phyloP scores from a whole-genome alignment of 2,797 vertebrate genomes.

The Sebastes taczanowskii region DNA sequence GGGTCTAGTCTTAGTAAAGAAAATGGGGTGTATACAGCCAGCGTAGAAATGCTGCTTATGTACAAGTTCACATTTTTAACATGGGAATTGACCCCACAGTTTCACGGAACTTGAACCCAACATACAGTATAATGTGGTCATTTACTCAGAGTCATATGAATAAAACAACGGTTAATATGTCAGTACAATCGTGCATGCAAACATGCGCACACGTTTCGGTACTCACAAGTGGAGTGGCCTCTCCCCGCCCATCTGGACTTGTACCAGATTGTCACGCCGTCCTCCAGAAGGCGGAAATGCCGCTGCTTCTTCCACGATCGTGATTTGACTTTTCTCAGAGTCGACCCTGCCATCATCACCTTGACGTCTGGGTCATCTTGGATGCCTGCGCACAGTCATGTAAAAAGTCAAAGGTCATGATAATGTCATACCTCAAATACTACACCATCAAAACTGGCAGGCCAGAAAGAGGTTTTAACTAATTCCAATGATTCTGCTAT shows the following conservation, averaged over 20 bases:
- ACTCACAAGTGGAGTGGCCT: slow-evolving; percentile 92
- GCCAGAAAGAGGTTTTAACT: background rate
- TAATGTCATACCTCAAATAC: background rate
- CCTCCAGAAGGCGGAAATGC: slow-evolving; percentile 91
- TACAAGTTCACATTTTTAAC: background rate
- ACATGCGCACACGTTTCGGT: background rate
- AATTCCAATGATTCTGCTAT: background rate
- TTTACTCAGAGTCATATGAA: background rate
- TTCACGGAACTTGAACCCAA: background rate
- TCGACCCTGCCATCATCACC: slow-evolving; percentile 87
- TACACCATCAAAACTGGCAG: background rate
- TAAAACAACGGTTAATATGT: background rate
- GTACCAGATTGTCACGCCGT: slow-evolving; percentile 93
- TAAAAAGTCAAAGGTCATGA: background rate
- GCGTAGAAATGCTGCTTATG: background rate
- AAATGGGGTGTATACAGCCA: background rate
- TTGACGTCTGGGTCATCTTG: slow-evolving; percentile 83
- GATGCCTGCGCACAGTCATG: slow-evolving; percentile 76
- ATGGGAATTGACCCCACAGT: background rate
- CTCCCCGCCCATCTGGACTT: slow-evolving; percentile 88
- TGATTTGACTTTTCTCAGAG: slow-evolving; percentile 93
- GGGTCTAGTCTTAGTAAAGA: background rate
- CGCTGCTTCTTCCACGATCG: slow-evolving; percentile 92
- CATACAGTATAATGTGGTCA: background rate
- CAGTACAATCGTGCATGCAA: background rate